Evolutionary conservation across 2,113 vertebrate species (phyloP).

Genomic region (Ibidorhyncha struthersii): DNA sequence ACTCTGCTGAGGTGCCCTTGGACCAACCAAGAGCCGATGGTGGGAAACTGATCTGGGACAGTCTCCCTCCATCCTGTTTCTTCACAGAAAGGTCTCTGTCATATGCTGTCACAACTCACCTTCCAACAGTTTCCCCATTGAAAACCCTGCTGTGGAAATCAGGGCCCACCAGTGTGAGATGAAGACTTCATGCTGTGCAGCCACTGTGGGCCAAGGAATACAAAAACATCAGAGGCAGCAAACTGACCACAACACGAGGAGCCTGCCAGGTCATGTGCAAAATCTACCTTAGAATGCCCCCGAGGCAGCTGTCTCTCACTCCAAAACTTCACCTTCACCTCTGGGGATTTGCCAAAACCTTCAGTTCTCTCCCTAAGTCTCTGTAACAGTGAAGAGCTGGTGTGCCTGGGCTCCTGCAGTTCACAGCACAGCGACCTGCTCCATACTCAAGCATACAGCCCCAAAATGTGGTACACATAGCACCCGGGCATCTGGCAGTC

Average conservation of each 20-base stretch:
- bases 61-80: not conserved
- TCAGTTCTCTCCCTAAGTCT: not conserved
- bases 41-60: not conserved
- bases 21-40: not conserved
- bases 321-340: not conserved
- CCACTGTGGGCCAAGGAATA: not conserved
- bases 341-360: not conserved
- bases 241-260: not conserved
- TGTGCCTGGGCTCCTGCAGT: not conserved
- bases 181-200: not conserved
- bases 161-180: not conserved
- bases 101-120: not conserved
- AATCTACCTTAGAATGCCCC: not conserved
- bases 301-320: not conserved
- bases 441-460: fast-evolving
- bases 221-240: not conserved
- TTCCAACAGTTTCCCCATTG: not conserved
- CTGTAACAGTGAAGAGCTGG: fast-evolving
- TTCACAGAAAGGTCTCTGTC: not conserved
- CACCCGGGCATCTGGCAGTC: not conserved
- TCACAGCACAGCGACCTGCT: not conserved
- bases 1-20: not conserved
- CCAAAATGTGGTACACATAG: not conserved
- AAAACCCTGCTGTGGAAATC: not conserved
- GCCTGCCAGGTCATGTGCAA: not conserved